Evolutionary conservation across 2,113 vertebrate genomes (phyloP).

Genomic region (Pachycephala philippinensis): DNA sequence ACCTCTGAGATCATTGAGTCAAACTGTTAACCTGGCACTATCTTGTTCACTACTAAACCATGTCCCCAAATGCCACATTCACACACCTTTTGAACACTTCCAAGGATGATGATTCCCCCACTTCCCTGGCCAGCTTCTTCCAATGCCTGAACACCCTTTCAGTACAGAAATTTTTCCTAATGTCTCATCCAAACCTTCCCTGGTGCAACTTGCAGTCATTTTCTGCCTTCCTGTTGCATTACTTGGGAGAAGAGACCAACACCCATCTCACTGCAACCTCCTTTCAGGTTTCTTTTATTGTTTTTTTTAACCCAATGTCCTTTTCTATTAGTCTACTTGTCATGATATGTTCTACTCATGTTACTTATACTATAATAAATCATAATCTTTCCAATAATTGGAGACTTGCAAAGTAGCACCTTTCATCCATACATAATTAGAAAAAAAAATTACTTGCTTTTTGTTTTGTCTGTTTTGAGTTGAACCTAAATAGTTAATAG

Average conservation of each 20-base stretch:
- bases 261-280: background rate
- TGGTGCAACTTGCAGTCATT: background rate
- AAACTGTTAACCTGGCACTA: background rate
- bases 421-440: background rate
- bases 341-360: background rate
- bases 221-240: background rate
- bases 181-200: background rate
- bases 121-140: background rate
- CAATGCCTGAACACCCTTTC: background rate
- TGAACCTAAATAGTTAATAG: background rate
- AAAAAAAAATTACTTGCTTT: background rate
- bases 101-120: background rate
- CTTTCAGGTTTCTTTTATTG: background rate
- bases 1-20: background rate
- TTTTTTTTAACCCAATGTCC: background rate
- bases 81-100: fast-evolving
- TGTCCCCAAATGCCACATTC: background rate
- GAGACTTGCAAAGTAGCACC: background rate
- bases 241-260: background rate
- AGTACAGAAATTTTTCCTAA: background rate
- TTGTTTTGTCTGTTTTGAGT: background rate
- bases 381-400: background rate
- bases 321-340: background rate
- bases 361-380: background rate
- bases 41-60: background rate